Evolutionary conservation across 2,797 vertebrate species (phyloP).

Genomic region (Argentina silus): DNA sequence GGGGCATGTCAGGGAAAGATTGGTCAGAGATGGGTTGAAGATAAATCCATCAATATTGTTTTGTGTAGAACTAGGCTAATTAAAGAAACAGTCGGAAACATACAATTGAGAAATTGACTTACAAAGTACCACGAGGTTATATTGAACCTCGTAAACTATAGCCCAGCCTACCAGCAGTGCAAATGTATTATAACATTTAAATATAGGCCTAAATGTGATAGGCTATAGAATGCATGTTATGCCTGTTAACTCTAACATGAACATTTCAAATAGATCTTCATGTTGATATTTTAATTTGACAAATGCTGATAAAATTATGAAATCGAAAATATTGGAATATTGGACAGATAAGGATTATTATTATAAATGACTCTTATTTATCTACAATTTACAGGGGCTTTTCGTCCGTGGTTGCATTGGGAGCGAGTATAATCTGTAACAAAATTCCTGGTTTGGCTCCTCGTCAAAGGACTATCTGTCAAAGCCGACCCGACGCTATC

Average conservation of each 20-base stretch:
- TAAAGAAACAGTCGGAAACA: neutral
- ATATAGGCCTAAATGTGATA: neutral
- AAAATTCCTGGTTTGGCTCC: constrained; percentile 97
- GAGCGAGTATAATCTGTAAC: constrained; percentile 97
- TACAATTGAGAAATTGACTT: no score
- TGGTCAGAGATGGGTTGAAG: neutral
- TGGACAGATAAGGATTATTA: neutral
- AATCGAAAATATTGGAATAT: neutral
- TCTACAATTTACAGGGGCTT: constrained; percentile 80
- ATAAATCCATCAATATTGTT: neutral
- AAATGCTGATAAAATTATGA: neutral
- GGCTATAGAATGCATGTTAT: neutral
- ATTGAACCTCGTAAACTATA: no score
- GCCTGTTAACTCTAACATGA: neutral
- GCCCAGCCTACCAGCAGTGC: no score
- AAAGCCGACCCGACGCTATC: constrained; percentile 96
- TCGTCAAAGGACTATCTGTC: constrained; percentile 96
- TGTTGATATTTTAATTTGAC: neutral
- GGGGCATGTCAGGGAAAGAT: neutral
- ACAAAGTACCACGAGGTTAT: no score
- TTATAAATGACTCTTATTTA: neutral
- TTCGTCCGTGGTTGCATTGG: constrained; percentile 94
- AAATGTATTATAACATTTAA: neutral
- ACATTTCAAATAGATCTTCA: neutral
- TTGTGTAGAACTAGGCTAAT: no score